Evolutionary conservation across 2,888 invertebrate species (phyloP), one percentile per base, ranked within the genome.

Genomic region (Synergus gifuensis): DNA sequence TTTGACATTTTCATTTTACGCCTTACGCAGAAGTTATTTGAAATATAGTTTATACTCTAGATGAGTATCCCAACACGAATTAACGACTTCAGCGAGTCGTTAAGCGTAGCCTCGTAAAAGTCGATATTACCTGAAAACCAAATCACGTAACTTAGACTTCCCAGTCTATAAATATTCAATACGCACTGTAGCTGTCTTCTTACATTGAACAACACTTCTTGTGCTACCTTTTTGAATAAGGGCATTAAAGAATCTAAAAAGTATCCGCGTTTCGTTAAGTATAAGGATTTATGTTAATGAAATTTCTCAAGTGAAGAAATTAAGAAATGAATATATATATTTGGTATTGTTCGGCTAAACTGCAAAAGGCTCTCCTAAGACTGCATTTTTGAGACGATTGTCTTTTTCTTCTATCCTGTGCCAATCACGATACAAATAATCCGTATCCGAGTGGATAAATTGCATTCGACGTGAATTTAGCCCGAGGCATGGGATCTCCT

Each of bases 1-100:
- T 82, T 86, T 89, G 89, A 89, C 89, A 86, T 87, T 89, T 89
- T 86, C 87, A 89, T 89, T 88, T 85, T 81, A 81, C 81, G 84
- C 84, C 83, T 84, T 81, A 83, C 82, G 80, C 76, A 73, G 82
- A 84, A 86, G 84, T 84, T 81, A 84, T 87, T 86, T 86, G 83
- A 84, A 84, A 85, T 86, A 83, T 84, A 83, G 86, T 83, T 82
- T 82, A 80, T 83, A 62, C 78, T 69, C n/a, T 36, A 78, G 80
- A 69, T 82, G 82, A 84, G 83, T 80, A 82, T 81, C 77, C 81
- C 66, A 28, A 40, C 58, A 40, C 78, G 84, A 84, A 82, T 87
- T 86, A 86, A 87, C 87, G 86, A 85, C 85, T 85, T 84, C 83
- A 83, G 84, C 84, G 84, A 83, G 83, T 86, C 85, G 85, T 86